phyloP scores from a whole-genome alignment of 1,140 invertebrate species.

The Oryctes rhinoceros region DNA sequence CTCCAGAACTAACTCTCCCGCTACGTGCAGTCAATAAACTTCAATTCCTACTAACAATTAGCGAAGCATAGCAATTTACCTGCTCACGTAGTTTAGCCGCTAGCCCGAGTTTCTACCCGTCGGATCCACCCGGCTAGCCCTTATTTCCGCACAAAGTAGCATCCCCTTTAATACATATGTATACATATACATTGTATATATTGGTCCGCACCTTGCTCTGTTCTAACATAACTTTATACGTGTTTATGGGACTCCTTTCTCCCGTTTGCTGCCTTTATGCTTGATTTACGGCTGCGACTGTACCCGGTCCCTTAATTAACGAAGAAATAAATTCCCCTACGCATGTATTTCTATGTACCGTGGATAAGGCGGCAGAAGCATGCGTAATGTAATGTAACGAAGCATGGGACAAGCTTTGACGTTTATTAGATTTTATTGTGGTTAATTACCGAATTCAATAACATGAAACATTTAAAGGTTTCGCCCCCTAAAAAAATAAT shows the following conservation, averaged over 20 bases:
- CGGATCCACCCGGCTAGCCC: background rate
- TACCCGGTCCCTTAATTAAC: constrained; percentile 21
- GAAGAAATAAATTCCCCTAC: background rate
- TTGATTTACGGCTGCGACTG: constrained; percentile 1
- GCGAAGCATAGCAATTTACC: background rate
- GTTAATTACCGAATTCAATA: too few relatives aligned
- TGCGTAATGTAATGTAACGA: too few relatives aligned
- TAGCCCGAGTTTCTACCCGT: background rate
- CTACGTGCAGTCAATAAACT: constrained; percentile 4
- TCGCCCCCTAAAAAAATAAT: too few relatives aligned
- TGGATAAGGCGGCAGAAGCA: too few relatives aligned
- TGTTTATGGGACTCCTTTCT: background rate
- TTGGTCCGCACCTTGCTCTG: constrained; percentile 7
- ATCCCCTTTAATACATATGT: background rate
- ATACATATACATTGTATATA: background rate
- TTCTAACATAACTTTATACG: constrained; percentile 15
- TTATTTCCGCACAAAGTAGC: constrained; percentile 12
- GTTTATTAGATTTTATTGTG: too few relatives aligned
- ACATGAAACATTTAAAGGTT: too few relatives aligned
- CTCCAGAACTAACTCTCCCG: too few relatives aligned
- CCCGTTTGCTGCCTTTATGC: background rate
- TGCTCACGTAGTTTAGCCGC: background rate
- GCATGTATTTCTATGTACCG: too few relatives aligned
- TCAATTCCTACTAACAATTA: constrained; percentile 18
- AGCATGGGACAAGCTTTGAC: too few relatives aligned